Evolutionary conservation across 2,797 vertebrate species (phyloP).

Genomic region (Avahi laniger): DNA sequence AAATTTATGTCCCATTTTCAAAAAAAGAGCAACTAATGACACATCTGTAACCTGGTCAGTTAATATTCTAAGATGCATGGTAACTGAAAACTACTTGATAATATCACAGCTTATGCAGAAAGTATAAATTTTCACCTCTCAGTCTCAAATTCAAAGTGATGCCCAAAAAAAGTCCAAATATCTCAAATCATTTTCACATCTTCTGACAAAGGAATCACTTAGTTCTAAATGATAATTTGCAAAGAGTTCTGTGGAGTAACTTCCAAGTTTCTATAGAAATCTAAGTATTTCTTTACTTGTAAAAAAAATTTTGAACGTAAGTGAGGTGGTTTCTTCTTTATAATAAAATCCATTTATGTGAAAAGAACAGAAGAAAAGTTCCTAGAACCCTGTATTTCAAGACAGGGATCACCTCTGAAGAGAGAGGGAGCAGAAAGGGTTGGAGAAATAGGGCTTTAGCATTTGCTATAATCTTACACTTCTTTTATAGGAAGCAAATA

Average conservation of each 20-base stretch:
- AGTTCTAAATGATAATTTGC: conserved; percentile 17
- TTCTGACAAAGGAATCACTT: neutral
- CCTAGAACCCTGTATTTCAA: conserved; percentile 27
- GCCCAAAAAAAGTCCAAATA: neutral
- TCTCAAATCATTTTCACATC: conserved; percentile 4
- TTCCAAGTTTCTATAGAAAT: conserved; percentile 25
- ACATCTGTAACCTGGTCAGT: neutral
- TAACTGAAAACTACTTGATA: neutral
- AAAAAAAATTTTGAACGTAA: neutral
- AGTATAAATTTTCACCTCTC: neutral
- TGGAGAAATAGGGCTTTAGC: neutral
- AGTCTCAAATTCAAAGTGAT: conserved; percentile 33
- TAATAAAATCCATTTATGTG: conserved; percentile 11
- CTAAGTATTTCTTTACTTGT: neutral
- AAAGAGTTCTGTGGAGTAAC: neutral
- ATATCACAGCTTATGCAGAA: neutral
- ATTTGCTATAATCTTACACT: neutral
- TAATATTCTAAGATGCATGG: neutral
- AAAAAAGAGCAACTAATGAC: neutral
- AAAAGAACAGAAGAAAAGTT: neutral
- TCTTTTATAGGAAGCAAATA: neutral
- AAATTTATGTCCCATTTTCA: neutral
- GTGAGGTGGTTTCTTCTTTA: neutral
- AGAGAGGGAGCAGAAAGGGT: neutral
- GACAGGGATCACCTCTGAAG: neutral